phyloP scores from a whole-genome alignment of 2,797 vertebrate genomes.

The Neosalanx taihuensis region DNA sequence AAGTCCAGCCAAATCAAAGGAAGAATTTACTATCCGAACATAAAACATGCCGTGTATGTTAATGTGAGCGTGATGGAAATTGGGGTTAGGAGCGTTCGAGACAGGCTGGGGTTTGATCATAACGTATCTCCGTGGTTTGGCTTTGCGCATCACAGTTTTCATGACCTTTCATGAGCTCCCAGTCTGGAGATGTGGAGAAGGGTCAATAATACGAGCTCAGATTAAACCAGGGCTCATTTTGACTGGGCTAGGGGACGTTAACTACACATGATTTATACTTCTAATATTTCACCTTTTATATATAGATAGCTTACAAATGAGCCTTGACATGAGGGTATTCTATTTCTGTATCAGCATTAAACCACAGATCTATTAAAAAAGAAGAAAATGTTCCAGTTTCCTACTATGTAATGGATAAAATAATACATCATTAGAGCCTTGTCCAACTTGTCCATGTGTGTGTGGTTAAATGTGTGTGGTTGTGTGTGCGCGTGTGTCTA shows the following conservation, averaged over 20 bases:
- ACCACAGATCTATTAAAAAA: slow-evolving; percentile 22
- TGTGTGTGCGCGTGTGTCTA: slow-evolving; percentile 5
- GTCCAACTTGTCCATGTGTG: slow-evolving; percentile 27
- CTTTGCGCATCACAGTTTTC: slow-evolving; percentile 19
- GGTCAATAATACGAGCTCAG: slow-evolving; percentile 37
- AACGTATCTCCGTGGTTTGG: slow-evolving; percentile 28
- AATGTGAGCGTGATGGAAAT: slow-evolving; percentile 46
- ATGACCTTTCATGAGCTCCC: not conserved
- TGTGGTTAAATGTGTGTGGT: slow-evolving; percentile 7
- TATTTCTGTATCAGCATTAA: slow-evolving; percentile 23
- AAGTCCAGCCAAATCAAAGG: slow-evolving; percentile 45
- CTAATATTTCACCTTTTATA: slow-evolving; percentile 22
- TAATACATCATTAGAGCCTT: slow-evolving; percentile 21
- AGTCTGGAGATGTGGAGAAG: slow-evolving; percentile 21
- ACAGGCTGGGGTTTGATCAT: slow-evolving; percentile 47
- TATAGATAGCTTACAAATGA: slow-evolving; percentile 30
- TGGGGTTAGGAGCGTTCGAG: slow-evolving; percentile 36
- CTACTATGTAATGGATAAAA: slow-evolving; percentile 33
- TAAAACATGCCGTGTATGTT: slow-evolving; percentile 46
- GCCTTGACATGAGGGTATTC: slow-evolving; percentile 6
- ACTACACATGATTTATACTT: not conserved
- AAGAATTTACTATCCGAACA: slow-evolving; percentile 46
- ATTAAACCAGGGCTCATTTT: slow-evolving; percentile 23
- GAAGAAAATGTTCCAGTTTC: slow-evolving; percentile 16
- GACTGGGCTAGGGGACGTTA: slow-evolving; percentile 14